Evolutionary conservation across 2,888 invertebrate genomes (phyloP).

Genomic region (Pristionchus maxplancki): DNA sequence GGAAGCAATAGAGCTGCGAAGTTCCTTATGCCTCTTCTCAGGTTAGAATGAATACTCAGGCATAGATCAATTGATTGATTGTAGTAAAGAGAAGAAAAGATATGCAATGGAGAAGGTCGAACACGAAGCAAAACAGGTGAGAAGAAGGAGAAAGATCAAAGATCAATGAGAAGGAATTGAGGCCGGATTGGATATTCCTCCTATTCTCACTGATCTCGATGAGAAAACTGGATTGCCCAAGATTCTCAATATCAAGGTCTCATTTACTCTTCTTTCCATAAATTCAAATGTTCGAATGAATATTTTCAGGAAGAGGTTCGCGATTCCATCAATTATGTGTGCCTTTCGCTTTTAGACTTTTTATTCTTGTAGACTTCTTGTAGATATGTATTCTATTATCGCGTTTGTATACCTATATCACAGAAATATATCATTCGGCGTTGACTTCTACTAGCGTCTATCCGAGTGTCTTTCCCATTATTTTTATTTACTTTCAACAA

Average conservation of each 20-base stretch:
- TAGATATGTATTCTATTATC: too few relatives aligned
- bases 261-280: not conserved
- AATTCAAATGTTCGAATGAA: not conserved
- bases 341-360: not conserved
- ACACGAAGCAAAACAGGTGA: slow-evolving; percentile 75
- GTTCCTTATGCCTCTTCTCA: slow-evolving; percentile 73
- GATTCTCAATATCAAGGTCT: slow-evolving; percentile 66
- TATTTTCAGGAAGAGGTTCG: slow-evolving; percentile 42
- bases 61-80: slow-evolving; percentile 10
- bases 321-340: not conserved
- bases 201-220: slow-evolving; percentile 74
- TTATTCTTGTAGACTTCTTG: too few relatives aligned
- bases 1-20: slow-evolving; percentile 75
- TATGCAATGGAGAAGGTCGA: slow-evolving; percentile 75
- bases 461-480: not conserved
- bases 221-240: slow-evolving; percentile 74
- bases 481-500: not conserved
- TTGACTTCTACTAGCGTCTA: too few relatives aligned
- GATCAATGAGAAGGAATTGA: not conserved
- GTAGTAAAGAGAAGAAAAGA: slow-evolving; percentile 71
- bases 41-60: slow-evolving; percentile 54
- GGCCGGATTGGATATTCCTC: slow-evolving; percentile 72
- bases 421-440: not conserved
- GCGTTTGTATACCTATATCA: too few relatives aligned
- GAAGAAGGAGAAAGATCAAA: slow-evolving; percentile 51